Evolutionary conservation across 2,113 vertebrate genomes (phyloP), one percentile per base, ranked within the genome.

Genomic region (Eonycteris spelaea): DNA sequence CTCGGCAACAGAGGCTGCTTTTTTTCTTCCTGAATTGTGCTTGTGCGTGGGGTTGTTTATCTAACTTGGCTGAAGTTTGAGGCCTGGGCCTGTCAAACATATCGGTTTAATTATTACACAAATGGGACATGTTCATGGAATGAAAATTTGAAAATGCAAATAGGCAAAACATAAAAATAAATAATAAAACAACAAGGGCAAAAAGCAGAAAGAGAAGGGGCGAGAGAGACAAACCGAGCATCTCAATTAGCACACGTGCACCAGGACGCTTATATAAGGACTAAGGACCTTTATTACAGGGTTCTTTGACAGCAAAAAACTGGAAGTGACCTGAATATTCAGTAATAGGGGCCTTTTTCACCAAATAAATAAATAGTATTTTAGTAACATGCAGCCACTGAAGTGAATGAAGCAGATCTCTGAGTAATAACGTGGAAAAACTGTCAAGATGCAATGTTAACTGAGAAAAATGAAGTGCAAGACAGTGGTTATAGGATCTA

Each of bases 51-150:
- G 92, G 59, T 65, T 95, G 95, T 78, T 94, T 85, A 94, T 95
- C 97, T 85, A 55, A 87, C 74, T 92, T 95, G 96, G 97, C 97
- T 85, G 75, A 55, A 79, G 90, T 40, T 18, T 28, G 89, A 73
- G 67, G 30, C 51, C 90, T 33, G 22, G 55, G 90, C 74, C 94
- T 85, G 53, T 91, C n/a, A 92, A 90, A 95, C 96, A 75, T 63
- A 67, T 18, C 74, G 45, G 94, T 91, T 95, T 86, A 40, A 93
- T 96, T 92, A 95, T 94, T 73, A 70, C 78, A 92, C 92, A 96
- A 90, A 65, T 19, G 71, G 75, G 43, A 53, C 90, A 5, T 84
- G 45, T 30, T 84, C 65, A 28, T 45, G 68, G 92, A 84, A 74
- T 61, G 77, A 73, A 87, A 83, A 65, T 73, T 33, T 28, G 85